Evolutionary conservation across 2,797 vertebrate species (phyloP).

Genomic region (Lophius americanus): DNA sequence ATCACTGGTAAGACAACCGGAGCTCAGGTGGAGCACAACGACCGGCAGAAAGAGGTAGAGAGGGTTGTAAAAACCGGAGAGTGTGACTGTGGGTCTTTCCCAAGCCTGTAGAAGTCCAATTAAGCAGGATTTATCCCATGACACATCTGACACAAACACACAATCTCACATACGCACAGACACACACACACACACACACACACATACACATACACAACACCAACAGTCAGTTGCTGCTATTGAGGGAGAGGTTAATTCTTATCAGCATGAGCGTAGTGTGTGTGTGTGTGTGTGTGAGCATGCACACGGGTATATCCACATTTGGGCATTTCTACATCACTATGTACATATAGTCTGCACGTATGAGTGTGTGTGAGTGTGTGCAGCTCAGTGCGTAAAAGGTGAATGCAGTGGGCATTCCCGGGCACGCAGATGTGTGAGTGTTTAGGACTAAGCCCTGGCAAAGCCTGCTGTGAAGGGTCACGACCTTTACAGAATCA

Average conservation of each 20-base stretch:
- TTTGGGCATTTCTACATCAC: slow-evolving; percentile 29
- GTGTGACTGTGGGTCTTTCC: slow-evolving; percentile 60
- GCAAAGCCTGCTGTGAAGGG: slow-evolving; percentile 78
- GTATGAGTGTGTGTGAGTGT: slow-evolving; percentile 12
- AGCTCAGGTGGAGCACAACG: slow-evolving; percentile 25
- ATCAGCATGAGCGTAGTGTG: slow-evolving; percentile 39
- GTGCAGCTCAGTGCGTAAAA: slow-evolving; percentile 31
- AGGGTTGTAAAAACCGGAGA: slow-evolving; percentile 4
- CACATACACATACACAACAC: slow-evolving; percentile 40
- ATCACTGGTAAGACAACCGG: slow-evolving; percentile 2
- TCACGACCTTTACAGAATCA: slow-evolving; percentile 91
- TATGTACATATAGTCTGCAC: slow-evolving; percentile 6
- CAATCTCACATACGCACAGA: slow-evolving; percentile 26
- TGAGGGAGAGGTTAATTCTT: slow-evolving; percentile 55
- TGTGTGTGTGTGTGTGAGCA: slow-evolving; percentile 1
- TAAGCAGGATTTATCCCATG: slow-evolving; percentile 70
- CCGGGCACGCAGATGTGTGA: slow-evolving; percentile 83
- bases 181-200: slow-evolving; percentile 41
- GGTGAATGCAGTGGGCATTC: slow-evolving; percentile 57
- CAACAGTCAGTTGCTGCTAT: slow-evolving; percentile 56
- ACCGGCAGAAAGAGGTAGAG: slow-evolving; percentile 8
- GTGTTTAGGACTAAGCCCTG: slow-evolving; percentile 72
- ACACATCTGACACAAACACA: slow-evolving; percentile 50
- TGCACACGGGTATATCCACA: neutral
- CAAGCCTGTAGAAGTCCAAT: slow-evolving; percentile 75